phyloP scores from a whole-genome alignment of 2,113 vertebrate species.

The Camarhynchus parvulus region DNA sequence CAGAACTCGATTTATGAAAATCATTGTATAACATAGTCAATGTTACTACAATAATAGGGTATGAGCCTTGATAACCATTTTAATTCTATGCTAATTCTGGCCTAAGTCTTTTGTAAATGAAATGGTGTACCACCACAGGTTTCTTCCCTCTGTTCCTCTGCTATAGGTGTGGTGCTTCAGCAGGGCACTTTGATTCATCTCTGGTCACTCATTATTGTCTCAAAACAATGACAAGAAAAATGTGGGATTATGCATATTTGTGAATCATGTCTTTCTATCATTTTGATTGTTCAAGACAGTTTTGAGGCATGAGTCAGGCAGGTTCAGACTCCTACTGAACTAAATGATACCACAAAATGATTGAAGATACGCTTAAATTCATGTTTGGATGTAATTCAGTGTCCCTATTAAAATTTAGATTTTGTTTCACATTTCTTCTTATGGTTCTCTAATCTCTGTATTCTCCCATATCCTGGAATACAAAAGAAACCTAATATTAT shows the following conservation, averaged over 20 bases:
- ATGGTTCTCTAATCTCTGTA: background rate
- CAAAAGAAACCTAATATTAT: background rate
- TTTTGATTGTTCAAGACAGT: background rate
- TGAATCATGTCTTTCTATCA: background rate
- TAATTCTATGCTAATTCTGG: background rate
- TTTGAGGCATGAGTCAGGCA: background rate
- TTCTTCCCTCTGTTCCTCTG: background rate
- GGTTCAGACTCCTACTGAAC: background rate
- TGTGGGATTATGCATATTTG: fast-evolving
- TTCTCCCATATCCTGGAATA: background rate
- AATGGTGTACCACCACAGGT: background rate
- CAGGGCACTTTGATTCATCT: background rate
- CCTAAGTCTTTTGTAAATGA: background rate
- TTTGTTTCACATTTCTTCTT: background rate
- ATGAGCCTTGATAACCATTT: background rate
- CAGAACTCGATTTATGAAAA: background rate
- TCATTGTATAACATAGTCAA: background rate
- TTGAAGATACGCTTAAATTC: background rate
- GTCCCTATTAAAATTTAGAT: background rate
- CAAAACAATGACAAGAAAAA: background rate
- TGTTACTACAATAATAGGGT: background rate
- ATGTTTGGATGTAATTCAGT: background rate
- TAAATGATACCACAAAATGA: background rate
- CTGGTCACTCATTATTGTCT: background rate
- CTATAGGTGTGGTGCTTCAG: background rate